Conservation (phyloP, 2,888 invertebrate genomes). For the Odontocerum albicorne region DNA sequence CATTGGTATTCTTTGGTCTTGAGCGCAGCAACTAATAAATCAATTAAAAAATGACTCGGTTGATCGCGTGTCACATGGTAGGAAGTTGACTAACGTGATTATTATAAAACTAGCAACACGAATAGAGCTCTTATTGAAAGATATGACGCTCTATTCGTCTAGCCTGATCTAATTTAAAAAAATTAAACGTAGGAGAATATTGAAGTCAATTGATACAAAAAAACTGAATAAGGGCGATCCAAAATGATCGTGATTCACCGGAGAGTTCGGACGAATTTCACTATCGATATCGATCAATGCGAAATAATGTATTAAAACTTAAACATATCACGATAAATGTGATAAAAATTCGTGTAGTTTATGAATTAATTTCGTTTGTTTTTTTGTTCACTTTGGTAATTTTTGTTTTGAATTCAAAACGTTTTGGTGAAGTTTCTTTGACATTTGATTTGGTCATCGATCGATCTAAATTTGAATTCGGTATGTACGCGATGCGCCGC, state of each 20-base stretch:
- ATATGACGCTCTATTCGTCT: not conserved
- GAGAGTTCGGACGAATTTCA: not conserved
- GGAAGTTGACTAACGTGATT: not conserved
- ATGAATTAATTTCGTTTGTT: too few species aligned
- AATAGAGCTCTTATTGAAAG: not conserved
- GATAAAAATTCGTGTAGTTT: not conserved
- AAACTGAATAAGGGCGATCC: conserved; percentile 13
- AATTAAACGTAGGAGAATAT: conserved; percentile 4
- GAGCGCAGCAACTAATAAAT: not conserved
- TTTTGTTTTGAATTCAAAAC: conserved; percentile 2
- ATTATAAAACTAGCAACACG: not conserved
- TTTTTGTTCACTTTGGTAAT: too few species aligned
- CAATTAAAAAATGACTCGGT: not conserved
- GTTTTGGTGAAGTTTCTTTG: not conserved
- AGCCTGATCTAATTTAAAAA: not conserved
- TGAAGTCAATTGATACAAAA: conserved; percentile 18
- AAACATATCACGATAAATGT: not conserved
- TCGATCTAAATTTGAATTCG: conserved; percentile 14
- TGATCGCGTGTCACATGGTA: not conserved
- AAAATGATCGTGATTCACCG: conserved; percentile 5
- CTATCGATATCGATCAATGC: not conserved
- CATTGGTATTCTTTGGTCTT: conserved; percentile 7
- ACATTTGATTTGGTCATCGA: conserved; percentile 6
- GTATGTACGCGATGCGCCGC: not conserved
- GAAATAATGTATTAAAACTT: not conserved